Base-by-base conservation (phyloP, 2,797 vertebrate genomes). In the Botia almorhae region DNA sequence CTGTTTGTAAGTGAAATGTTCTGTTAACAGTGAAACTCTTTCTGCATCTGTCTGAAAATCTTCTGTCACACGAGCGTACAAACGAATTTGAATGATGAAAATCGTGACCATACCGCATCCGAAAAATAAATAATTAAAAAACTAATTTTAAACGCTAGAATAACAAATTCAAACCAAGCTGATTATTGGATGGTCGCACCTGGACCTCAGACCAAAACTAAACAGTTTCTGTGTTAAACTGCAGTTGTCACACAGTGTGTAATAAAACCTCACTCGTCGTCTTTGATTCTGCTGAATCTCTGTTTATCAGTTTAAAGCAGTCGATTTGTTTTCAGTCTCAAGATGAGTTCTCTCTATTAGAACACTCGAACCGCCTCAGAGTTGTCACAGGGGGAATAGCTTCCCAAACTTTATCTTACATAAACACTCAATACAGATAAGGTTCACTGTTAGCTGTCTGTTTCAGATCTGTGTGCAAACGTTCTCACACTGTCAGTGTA, bases 401-500 rank as follows among this genome's bases (percentile, higher is more conserved):
- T 55, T 65, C 23, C 43, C 60, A 65, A 56, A 67, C 11, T 58
- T 79, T 81, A 84, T 84, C 83, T 79, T 61, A 60, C 16, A 58
- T 23, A 82, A 84, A 81, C 80, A 75, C 48, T 79, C 60, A 23
- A 26, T 70, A n/a, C 58, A 72, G 77, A 81, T 63, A 33, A 63
- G 26, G 21, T 12, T 63, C 17, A 55, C 5, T 33, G 21, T 48
- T 76, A 67, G 16, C 69, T 56, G 39, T 81, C 75, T 76, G 60
- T 55, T 74, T 74, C 56, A 67, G 71, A 65, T 80, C 76, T 74
- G n/a, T 17, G 48, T 58, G 1, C 74, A 56, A 58, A 74, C 74
- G 56, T 80, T 76, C 78, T 81, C 83, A 76, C 80, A 46, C 63
- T 64, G 60, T 82, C 76, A 75, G 43, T n/a, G 75, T 56, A 43